Evolutionary conservation across 2,888 invertebrate genomes (phyloP).

Genomic region (Isoperla grammatica): DNA sequence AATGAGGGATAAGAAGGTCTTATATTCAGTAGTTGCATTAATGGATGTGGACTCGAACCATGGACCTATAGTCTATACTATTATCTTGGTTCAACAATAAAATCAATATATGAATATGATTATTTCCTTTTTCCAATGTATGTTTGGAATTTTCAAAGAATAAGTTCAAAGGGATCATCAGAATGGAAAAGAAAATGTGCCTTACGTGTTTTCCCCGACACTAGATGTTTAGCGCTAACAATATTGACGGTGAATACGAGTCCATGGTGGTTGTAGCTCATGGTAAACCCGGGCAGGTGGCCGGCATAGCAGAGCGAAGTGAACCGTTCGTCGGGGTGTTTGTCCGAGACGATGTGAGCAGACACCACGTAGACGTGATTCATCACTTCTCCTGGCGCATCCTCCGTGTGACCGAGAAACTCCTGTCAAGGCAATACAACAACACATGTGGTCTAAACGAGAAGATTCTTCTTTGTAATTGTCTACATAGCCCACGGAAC

Average conservation of each 20-base stretch:
- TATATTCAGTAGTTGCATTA: too few relatives aligned
- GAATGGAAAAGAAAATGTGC: conserved; percentile 27
- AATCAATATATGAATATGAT: too few relatives aligned
- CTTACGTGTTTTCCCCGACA: conserved; percentile 75
- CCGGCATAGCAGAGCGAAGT: conserved; percentile 83
- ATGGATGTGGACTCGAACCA: too few relatives aligned
- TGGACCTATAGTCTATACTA: too few relatives aligned
- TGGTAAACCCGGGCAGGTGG: conserved; percentile 81
- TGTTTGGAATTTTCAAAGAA: background rate
- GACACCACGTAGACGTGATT: conserved; percentile 80
- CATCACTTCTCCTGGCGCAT: conserved; percentile 66
- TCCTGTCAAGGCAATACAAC: too few relatives aligned
- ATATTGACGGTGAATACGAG: conserved; percentile 80
- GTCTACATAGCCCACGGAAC: too few relatives aligned
- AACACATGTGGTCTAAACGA: background rate
- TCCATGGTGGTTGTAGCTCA: conserved; percentile 81
- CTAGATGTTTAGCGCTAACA: conserved; percentile 61
- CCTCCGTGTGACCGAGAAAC: conserved; percentile 80
- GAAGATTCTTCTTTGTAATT: too few relatives aligned
- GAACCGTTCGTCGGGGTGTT: conserved; percentile 70
- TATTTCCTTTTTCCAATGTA: background rate
- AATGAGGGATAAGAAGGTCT: too few relatives aligned
- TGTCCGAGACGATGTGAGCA: conserved; percentile 66
- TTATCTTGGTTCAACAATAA: too few relatives aligned
- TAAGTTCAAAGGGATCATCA: background rate